Percentiles rank a stretch among this genome's conserved stretches.
These are phyloP conservation scores for Chelonus formosanus DNA, from an alignment of 2,888 invertebrate species.

Conservation along the genomic window DNA sequence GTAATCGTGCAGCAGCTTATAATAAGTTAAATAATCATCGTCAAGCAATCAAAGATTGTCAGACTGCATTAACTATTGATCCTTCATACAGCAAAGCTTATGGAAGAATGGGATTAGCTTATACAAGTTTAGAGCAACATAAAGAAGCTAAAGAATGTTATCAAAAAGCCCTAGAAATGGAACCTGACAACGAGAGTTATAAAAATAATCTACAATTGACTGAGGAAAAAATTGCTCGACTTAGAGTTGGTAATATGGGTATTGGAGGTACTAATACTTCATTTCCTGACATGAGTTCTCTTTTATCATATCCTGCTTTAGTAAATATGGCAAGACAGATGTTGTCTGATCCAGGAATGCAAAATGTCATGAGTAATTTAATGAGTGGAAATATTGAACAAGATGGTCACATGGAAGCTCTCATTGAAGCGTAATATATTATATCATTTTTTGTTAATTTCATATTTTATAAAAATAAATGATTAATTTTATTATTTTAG, in stretches of 20 bases:
- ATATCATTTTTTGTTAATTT: slow-evolving; percentile 4
- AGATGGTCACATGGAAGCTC: slow-evolving; percentile 63
- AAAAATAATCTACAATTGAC: slow-evolving; percentile 85
- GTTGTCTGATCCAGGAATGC: slow-evolving; percentile 85
- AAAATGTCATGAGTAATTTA: slow-evolving; percentile 75
- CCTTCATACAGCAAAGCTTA: slow-evolving; percentile 95
- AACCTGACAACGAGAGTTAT: slow-evolving; percentile 92
- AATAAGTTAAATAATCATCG: slow-evolving; percentile 87
- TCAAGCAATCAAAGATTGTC: slow-evolving; percentile 89
- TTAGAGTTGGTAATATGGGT: slow-evolving; percentile 46
- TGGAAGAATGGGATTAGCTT: slow-evolving; percentile 88
- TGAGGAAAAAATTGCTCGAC: slow-evolving; percentile 71
- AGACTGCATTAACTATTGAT: slow-evolving; percentile 87
- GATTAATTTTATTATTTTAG: slow-evolving; percentile 64
- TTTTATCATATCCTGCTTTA: slow-evolving; percentile 83
- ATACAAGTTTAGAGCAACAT: slow-evolving; percentile 83
- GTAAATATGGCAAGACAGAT: slow-evolving; percentile 86
- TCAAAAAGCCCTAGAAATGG: slow-evolving; percentile 85
- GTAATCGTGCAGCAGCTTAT: slow-evolving; percentile 96
- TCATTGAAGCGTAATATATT: slow-evolving; percentile 66
- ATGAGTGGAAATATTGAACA: slow-evolving; percentile 64
- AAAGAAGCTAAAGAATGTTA: slow-evolving; percentile 88
- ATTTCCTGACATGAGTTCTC: slow-evolving; percentile 65
- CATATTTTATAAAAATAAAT: no score
- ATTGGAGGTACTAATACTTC: slow-evolving; percentile 47